Evolutionary conservation across 2,113 vertebrate genomes (phyloP).

Genomic region (Nipponia nippon): DNA sequence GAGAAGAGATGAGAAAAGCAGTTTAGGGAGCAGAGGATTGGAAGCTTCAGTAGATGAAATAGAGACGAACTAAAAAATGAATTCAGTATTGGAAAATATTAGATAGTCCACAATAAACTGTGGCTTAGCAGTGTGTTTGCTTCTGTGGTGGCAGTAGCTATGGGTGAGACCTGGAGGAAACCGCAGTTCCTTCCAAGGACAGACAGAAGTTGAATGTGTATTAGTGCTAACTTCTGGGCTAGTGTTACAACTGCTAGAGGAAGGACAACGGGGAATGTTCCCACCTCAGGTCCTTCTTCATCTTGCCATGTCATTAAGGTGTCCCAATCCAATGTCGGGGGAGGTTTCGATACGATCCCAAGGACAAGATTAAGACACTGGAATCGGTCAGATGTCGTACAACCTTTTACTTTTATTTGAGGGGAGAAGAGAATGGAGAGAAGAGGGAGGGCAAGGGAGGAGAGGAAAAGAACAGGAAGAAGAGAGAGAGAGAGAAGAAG

Average conservation of each 20-base stretch:
- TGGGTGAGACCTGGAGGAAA: background rate
- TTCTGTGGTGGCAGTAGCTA: background rate
- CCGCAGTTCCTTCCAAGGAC: background rate
- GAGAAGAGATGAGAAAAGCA: background rate
- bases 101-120: background rate
- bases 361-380: too few relatives aligned
- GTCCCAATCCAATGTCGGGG: too few relatives aligned
- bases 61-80: background rate
- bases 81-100: background rate
- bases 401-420: too few relatives aligned
- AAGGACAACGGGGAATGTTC: background rate
- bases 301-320: background rate
- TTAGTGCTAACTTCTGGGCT: background rate
- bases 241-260: fast-evolving
- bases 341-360: too few relatives aligned
- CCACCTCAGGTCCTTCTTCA: background rate
- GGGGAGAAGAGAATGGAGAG: too few relatives aligned
- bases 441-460: too few relatives aligned
- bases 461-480: too few relatives aligned
- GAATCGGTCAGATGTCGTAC: too few relatives aligned
- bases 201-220: background rate
- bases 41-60: background rate
- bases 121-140: background rate
- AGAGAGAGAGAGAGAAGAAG: too few relatives aligned
- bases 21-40: background rate